Percentiles rank a stretch among this genome's conserved stretches.
Evolutionary conservation across 2,888 invertebrate species (phyloP).

Genomic region (Sesia apiformis): DNA sequence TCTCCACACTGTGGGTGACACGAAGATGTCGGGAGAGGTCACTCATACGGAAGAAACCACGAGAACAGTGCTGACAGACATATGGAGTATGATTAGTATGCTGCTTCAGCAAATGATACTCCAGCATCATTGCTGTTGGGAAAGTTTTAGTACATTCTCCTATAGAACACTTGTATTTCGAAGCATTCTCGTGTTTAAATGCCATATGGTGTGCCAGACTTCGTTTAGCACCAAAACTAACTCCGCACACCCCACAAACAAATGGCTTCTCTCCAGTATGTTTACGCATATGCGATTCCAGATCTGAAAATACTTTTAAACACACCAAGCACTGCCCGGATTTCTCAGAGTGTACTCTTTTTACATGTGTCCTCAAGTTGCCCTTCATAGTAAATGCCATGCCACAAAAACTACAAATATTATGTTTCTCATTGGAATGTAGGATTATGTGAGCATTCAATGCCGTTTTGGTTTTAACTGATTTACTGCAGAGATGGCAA

Average conservation of each 20-base stretch:
- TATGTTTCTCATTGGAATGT: constrained; percentile 55
- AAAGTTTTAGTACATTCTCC: constrained; percentile 55
- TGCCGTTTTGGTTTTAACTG: constrained; percentile 65
- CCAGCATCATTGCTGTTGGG: constrained; percentile 55
- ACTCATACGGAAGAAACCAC: constrained; percentile 55
- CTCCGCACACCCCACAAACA: constrained; percentile 46
- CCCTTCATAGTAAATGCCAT: constrained; percentile 70
- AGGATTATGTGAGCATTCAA: constrained; percentile 61
- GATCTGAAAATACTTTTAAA: constrained; percentile 67
- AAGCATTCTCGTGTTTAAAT: constrained; percentile 54
- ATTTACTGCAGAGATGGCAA: constrained; percentile 69
- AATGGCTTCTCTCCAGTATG: constrained; percentile 73
- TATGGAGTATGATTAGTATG: constrained; percentile 62
- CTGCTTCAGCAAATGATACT: constrained; percentile 59
- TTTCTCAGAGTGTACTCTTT: constrained; percentile 70
- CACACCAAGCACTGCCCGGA: constrained; percentile 71
- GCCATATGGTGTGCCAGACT: constrained; percentile 54
- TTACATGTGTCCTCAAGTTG: constrained; percentile 68
- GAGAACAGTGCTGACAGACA: constrained; percentile 52
- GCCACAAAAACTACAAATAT: constrained; percentile 57
- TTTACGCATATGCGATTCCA: constrained; percentile 71
- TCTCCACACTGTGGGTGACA: constrained; percentile 42
- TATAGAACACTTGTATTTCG: constrained; percentile 56
- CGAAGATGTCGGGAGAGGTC: constrained; percentile 56
- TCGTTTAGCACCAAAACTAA: constrained; percentile 41